Evolutionary conservation across 2,797 vertebrate species (phyloP), one percentile per base, ranked within the genome.

Genomic region (Sorex maritimensis): DNA sequence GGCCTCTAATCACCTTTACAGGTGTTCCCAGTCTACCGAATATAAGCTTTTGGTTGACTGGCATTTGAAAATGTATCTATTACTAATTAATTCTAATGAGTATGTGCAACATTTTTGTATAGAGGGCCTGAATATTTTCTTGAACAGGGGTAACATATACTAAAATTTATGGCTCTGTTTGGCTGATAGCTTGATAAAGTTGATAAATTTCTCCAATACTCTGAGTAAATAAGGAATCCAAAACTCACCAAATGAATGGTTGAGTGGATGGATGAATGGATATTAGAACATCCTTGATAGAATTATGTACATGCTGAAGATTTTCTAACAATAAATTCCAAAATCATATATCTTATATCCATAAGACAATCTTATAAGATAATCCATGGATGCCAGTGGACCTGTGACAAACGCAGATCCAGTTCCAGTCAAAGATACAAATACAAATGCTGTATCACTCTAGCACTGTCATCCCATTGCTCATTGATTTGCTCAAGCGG

Each of bases 251-350:
- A 34, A 38, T 77, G 24, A 4, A 71, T 26, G 67, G 5, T 13
- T 78, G 26, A 63, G 26, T 8, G 19, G 41, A 11, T 4, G 63
- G 10, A 44, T 44, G 23, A 34, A 28, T 26, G 7, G 10, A 46
- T 2, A 8, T 15, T 46, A 77, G 15, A 10, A 41, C 14, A 79
- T 17, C 30, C 44, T 34, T 55, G 46, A 17, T 46, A 69, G n/a
- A 6, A 74, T 1, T 44, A 8, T 11, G 46, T 10, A 26, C 1
- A 69, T 74, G 28, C 23, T 74, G 21, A 80, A 87, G 23, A 63
- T 79, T 81, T 95, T 75, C 23, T 61, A 82, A 89, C 14, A 91
- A 82, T 9, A 79, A 21, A 90, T 9, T 68, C 28, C 3, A 21
- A 6, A 34, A 34, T 84, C 12, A 41, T 63, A 21, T 14, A 34